Evolutionary conservation across 2,797 vertebrate genomes (phyloP).

Genomic region (Discoglossus pictus): DNA sequence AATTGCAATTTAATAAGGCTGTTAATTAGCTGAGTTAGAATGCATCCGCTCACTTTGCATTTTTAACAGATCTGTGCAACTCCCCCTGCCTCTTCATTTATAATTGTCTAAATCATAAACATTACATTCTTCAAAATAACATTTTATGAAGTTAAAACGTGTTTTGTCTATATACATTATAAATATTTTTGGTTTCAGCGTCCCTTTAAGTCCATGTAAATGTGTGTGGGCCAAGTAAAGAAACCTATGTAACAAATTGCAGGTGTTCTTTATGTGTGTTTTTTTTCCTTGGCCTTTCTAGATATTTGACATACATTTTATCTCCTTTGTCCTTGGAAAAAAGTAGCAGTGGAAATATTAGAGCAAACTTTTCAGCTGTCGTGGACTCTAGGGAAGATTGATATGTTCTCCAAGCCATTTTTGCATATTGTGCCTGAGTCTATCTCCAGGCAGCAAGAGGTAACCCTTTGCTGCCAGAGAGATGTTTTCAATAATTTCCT

Average conservation of each 20-base stretch:
- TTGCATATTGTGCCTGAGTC: constrained; percentile 71
- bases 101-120: too few relatives aligned
- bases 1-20: too few relatives aligned
- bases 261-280: constrained; percentile 58
- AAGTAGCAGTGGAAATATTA: constrained; percentile 76
- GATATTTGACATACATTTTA: constrained; percentile 77
- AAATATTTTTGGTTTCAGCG: too few relatives aligned
- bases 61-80: too few relatives aligned
- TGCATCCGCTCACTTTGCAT: too few relatives aligned
- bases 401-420: constrained; percentile 73
- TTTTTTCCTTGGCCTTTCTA: constrained; percentile 65
- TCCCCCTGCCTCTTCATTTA: too few relatives aligned
- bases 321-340: constrained; percentile 86
- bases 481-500: constrained; percentile 42
- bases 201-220: constrained; percentile 56
- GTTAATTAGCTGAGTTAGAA: too few relatives aligned
- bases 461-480: constrained; percentile 51
- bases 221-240: constrained; percentile 53
- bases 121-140: too few relatives aligned
- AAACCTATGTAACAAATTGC: constrained; percentile 56
- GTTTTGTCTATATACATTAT: too few relatives aligned
- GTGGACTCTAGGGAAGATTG: constrained; percentile 75
- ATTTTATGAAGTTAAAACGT: too few relatives aligned
- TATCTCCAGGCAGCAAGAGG: constrained; percentile 61
- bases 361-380: constrained; percentile 82